Evolutionary conservation across 2,888 invertebrate species (phyloP), one percentile per base, ranked within the genome.

Genomic region (Tetrapedia diversipes): DNA sequence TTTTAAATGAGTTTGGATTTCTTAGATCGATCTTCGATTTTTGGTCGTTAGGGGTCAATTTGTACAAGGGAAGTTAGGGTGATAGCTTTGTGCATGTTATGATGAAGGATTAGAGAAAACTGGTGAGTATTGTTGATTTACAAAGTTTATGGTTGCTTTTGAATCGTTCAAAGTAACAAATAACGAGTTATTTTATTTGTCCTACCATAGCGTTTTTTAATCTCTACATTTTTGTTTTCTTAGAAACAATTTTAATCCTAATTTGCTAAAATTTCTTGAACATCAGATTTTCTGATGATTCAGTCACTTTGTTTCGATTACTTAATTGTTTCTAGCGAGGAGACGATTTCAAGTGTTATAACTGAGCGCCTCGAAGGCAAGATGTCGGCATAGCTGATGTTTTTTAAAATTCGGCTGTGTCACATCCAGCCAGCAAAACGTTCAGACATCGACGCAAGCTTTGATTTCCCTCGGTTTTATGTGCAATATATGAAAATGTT

Each of bases 351-450:
- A 1, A 43, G 16, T 45, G 4, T 22, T 32, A 24, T 32, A 78
- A 82, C 87, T 87, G 90, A 91, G 90, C 92, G 92, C 91, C 90
- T 94, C 94, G 95, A 93, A 95, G 96, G 96, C 96, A 96, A 96
- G 96, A 96, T 96, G 95, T 96, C 95, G 96, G 96, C 96, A 96
- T 96, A 96, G 95, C 95, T 95, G 96, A 95, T 94, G 93, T 93
- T 93, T 92, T 93, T 93, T 92, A 90, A 93, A 94, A 94, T 93
- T 94, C 95, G 95, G 95, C 95, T 96, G 94, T 95, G 95, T 94
- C 95, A 95, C 95, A 95, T 96, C 95, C 93, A 94, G 95, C 95
- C 96, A 95, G 93, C 95, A 86, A 84, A 89, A 89, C 88, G 85
- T 83, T 81, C 86, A 86, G 86, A 82, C 73, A 27, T 79, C 89